These are phyloP conservation scores for Pseudeuparius sepicola DNA, from an alignment of 2,888 invertebrate species.

Conservation along the genomic window DNA sequence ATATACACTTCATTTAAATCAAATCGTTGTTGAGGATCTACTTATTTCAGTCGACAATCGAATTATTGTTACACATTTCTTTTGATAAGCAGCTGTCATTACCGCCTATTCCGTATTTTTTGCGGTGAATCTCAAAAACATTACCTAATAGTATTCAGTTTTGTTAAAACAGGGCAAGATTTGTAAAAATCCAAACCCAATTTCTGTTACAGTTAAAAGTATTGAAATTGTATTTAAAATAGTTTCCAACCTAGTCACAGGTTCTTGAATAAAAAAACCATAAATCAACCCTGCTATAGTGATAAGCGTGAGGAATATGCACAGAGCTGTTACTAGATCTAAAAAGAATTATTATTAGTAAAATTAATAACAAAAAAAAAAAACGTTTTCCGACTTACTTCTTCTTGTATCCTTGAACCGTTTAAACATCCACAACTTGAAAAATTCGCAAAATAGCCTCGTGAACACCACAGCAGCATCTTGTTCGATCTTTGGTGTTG, in stretches of 20 bases:
- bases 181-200: slow-evolving; percentile 28
- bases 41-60: no score
- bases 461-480: slow-evolving; percentile 29
- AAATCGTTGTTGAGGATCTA: no score
- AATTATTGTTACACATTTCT: no score
- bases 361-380: no score
- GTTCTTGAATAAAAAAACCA: slow-evolving; percentile 27
- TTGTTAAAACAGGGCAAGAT: slow-evolving; percentile 26
- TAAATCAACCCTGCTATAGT: slow-evolving; percentile 27
- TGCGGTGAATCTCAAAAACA: no score
- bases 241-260: slow-evolving; percentile 29
- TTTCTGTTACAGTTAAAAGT: slow-evolving; percentile 27
- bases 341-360: no score
- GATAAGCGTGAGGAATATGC: slow-evolving; percentile 26
- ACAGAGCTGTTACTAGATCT: slow-evolving; percentile 28
- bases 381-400: no score
- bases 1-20: no score
- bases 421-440: slow-evolving; percentile 28
- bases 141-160: slow-evolving; percentile 23
- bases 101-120: no score
- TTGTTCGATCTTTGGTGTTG: slow-evolving; percentile 27
- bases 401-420: slow-evolving; percentile 28
- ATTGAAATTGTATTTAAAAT: slow-evolving; percentile 27
- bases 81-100: no score
- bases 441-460: slow-evolving; percentile 25